Percentiles rank a stretch among this genome's conserved stretches.
These are phyloP conservation scores for Drosophila hamatofila DNA, from an alignment of 2,888 invertebrate genomes.

Conservation along the genomic window DNA sequence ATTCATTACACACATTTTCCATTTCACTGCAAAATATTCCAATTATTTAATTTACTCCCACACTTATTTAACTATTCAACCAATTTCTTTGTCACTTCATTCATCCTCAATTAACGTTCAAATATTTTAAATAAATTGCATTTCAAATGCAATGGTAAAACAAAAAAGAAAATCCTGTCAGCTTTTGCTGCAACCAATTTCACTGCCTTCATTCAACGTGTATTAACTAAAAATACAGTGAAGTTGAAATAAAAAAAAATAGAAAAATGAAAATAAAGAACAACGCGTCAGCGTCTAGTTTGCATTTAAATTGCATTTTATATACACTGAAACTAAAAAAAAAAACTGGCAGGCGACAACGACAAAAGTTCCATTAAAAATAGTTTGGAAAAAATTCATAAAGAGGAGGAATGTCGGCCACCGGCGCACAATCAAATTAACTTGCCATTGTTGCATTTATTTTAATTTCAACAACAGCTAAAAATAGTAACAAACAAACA, in stretches of 20 bases:
- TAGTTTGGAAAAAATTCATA: conserved; percentile 24
- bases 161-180: conserved; percentile 11
- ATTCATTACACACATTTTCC: not conserved
- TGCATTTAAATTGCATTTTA: conserved; percentile 75
- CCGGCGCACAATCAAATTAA: conserved; percentile 70
- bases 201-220: conserved; percentile 24
- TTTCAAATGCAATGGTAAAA: not conserved
- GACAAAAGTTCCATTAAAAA: conserved; percentile 52
- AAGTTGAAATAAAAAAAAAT: conserved; percentile 2
- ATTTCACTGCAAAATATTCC: not conserved
- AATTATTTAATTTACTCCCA: not conserved
- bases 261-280: not conserved
- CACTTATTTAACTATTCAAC: not conserved
- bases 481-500: conserved; percentile 68
- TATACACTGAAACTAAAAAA: conserved; percentile 10
- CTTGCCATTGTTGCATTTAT: conserved; percentile 74
- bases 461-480: conserved; percentile 76
- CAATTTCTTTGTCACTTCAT: conserved; percentile 2
- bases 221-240: conserved; percentile 35
- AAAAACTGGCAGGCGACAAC: conserved; percentile 36
- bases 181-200: conserved; percentile 24
- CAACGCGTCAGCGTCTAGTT: conserved; percentile 46
- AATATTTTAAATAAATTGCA: conserved; percentile 32
- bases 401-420: conserved; percentile 29
- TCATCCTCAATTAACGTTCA: conserved; percentile 25